phyloP scores from a whole-genome alignment of 2,797 vertebrate species.

The Chromobotia macracanthus region DNA sequence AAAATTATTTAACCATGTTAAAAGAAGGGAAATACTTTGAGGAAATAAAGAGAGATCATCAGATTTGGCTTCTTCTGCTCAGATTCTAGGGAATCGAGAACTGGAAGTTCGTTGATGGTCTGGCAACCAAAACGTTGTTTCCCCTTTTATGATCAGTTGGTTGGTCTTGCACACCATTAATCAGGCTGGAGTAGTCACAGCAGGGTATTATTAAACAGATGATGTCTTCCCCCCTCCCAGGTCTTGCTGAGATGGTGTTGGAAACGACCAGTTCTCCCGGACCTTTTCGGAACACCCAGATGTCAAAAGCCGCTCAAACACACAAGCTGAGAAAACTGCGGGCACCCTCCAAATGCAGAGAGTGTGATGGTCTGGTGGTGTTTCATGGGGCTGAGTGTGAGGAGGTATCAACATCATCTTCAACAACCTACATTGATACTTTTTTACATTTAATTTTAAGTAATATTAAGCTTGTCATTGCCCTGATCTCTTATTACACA shows the following conservation, averaged over 20 bases:
- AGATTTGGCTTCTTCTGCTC: not conserved
- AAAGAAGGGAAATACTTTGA: constrained; percentile 19
- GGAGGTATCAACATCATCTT: constrained; percentile 79
- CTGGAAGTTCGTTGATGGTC: too few species aligned
- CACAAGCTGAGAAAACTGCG: constrained; percentile 93
- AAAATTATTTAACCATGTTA: not conserved
- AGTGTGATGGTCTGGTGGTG: constrained; percentile 94
- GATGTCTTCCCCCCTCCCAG: constrained; percentile 65
- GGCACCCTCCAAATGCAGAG: constrained; percentile 93
- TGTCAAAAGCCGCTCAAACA: constrained; percentile 95
- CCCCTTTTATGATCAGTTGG: not conserved
- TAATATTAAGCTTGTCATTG: constrained; percentile 47
- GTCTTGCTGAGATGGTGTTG: constrained; percentile 81
- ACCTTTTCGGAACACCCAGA: constrained; percentile 88
- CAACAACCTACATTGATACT: not conserved
- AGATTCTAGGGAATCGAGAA: not conserved
- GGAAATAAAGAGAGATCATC: constrained; percentile 12
- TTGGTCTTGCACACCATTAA: too few species aligned
- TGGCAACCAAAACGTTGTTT: not conserved
- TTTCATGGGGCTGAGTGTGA: constrained; percentile 97
- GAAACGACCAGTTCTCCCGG: constrained; percentile 89
- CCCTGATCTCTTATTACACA: constrained; percentile 59
- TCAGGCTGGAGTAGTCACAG: too few species aligned
- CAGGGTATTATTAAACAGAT: not conserved
- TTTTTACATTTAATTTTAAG: not conserved